Base-by-base conservation (phyloP, 2,797 vertebrate species). In the Catostomus latipinnis region DNA sequence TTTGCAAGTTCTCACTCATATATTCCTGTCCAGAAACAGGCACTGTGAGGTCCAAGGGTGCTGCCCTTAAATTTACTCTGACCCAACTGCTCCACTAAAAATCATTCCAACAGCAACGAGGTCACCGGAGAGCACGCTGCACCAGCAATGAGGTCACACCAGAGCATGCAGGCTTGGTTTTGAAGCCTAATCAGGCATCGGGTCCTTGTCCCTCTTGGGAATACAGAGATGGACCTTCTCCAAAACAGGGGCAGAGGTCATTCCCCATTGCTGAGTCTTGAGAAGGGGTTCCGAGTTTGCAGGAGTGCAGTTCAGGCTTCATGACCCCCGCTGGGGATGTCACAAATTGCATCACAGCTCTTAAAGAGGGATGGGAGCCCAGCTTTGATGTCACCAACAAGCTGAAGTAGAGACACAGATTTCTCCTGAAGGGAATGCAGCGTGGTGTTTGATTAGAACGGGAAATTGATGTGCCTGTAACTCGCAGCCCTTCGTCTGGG, bases 381-480 rank as follows among this genome's bases (percentile, higher is more conserved):
- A 12, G 75, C 65, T 77, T 69, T 77, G 65, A 69, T 77, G 74
- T 76, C 65, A 52, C 65, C 65, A 60, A 12, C 45, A 14, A 8
- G 18, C 65, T 43, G 75, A 69, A 56, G 18, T 46, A 14, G 62
- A 46, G 70, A 58, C 6, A 8, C 34, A 77, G 65, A 60, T 77
- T 69, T 60, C 12, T 68, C 75, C 46, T 52, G 54, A 43, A 50
- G 74, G 46, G 52, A 82, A 12, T 68, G 34, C 48, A 52, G 58
- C 18, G 63, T 77, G 74, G 13, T 18, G 34, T 60, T 72, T 14
- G 6, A 75, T 68, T 69, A 43, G 18, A 52, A 16, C 54, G 14
- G 46, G 18, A 60, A 76, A 68, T 49, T 14, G 10, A 13, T 58
- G 53, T 58, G 74, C 45, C 74, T 76, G 74, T 34, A 43, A 68